Evolutionary conservation across 1,140 invertebrate species (phyloP).

Genomic region (Acarapis woodi): DNA sequence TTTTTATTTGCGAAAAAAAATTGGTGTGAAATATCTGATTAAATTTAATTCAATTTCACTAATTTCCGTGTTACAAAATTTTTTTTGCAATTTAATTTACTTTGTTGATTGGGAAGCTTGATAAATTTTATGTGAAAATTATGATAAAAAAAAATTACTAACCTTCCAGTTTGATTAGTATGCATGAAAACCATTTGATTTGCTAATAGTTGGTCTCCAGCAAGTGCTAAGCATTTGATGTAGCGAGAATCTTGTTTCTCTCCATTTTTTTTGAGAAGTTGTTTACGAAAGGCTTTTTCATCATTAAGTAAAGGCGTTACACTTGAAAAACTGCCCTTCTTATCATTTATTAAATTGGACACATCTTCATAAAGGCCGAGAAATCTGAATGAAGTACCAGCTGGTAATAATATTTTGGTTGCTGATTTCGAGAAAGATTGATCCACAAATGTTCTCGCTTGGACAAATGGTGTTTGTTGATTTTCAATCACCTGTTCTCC

Average conservation of each 20-base stretch:
- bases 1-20: not conserved
- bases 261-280: not conserved
- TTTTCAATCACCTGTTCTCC: not conserved
- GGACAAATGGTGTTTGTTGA: not conserved
- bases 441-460: not conserved
- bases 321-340: not conserved
- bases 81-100: not conserved
- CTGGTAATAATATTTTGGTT: too few relatives aligned
- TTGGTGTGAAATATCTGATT: not conserved
- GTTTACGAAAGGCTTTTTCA: not conserved
- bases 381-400: not conserved
- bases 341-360: not conserved
- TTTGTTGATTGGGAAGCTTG: not conserved
- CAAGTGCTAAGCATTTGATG: not conserved
- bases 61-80: not conserved
- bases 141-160: not conserved
- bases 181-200: constrained; percentile 1
- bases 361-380: constrained; percentile 3
- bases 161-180: constrained; percentile 2
- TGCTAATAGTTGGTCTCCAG: too few relatives aligned
- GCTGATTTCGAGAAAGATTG: not conserved
- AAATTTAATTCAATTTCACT: not conserved
- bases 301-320: too few relatives aligned
- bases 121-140: too few relatives aligned
- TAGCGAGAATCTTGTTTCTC: constrained; percentile 1